phyloP scores from a whole-genome alignment of 2,113 vertebrate genomes.

The Rhagologus leucostigma region DNA sequence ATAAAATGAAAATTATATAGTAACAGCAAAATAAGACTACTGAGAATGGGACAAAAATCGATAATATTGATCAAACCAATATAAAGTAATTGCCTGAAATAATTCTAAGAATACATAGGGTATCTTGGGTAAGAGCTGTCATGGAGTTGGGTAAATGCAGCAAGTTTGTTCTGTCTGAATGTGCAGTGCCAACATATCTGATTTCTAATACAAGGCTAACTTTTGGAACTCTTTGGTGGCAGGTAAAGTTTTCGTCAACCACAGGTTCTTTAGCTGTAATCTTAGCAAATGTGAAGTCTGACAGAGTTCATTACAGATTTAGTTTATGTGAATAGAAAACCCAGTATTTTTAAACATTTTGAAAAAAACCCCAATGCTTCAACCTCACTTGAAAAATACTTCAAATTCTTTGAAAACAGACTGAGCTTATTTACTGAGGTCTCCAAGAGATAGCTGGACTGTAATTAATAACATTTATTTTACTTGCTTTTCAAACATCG shows the following conservation, averaged over 20 bases:
- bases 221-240: not conserved
- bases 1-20: not conserved
- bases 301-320: not conserved
- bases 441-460: not conserved
- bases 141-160: not conserved
- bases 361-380: not conserved
- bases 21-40: not conserved
- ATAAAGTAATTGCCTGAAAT: not conserved
- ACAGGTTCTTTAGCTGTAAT: not conserved
- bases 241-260: not conserved
- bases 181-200: not conserved
- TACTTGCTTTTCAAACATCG: not conserved
- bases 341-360: not conserved
- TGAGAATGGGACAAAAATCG: not conserved
- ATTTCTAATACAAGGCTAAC: not conserved
- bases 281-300: not conserved
- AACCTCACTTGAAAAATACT: not conserved
- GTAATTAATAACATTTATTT: not conserved
- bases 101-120: not conserved
- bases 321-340: not conserved
- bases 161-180: not conserved
- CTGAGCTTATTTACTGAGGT: not conserved
- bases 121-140: not conserved
- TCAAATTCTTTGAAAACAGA: not conserved
- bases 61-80: not conserved